Base-by-base conservation (phyloP, 2,113 vertebrate species). In the Balaeniceps rex region DNA sequence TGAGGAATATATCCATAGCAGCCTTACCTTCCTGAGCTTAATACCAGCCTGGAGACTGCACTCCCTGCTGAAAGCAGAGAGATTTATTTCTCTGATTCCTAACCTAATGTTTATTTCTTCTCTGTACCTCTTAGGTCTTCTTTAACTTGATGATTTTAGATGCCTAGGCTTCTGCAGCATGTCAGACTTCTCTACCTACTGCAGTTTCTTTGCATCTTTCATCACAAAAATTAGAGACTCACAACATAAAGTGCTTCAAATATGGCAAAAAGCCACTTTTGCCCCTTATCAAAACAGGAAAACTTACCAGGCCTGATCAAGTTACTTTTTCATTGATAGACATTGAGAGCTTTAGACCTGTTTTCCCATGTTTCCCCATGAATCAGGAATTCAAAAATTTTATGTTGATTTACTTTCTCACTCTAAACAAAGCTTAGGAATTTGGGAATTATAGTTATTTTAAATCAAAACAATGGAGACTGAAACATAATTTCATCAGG, bases 31-130 rank as follows among this genome's bases (percentile, higher is more conserved):
- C 74, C 57, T 81, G n/a, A 81, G 91, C 79, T 93, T 97, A 97
- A 97, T 91, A 94, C 90, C 90, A 96, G 95, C 97, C 95, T 97
- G 76, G 81, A 97, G 95, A 96, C 88, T 91, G 47, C 12, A 94
- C 61, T 96, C 93, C 96, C 95, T 94, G 95, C 94, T 96, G 96
- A 96, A 97, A 94, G 91, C 83, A 93, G 46, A 97, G 77, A 97
- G 93, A 93, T 96, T 92, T 96, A 92, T 91, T 95, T 94, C 40
- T 91, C 64, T 90, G 96, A 93, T 96, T 94, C 69, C 52, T 72
- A 74, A 91, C 23, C 55, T 87, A 79, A 90, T 94, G 90, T 96
- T 96, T 93, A 94, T 95, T 96, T 94, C 52, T 87, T 71, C 87
- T 64, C 69, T 88, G 34, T 81, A 88, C 78, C 40, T 97, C 71